These are phyloP conservation scores for Lanius ludovicianus DNA, from an alignment of 2,113 vertebrate species.

Conservation along the genomic window DNA sequence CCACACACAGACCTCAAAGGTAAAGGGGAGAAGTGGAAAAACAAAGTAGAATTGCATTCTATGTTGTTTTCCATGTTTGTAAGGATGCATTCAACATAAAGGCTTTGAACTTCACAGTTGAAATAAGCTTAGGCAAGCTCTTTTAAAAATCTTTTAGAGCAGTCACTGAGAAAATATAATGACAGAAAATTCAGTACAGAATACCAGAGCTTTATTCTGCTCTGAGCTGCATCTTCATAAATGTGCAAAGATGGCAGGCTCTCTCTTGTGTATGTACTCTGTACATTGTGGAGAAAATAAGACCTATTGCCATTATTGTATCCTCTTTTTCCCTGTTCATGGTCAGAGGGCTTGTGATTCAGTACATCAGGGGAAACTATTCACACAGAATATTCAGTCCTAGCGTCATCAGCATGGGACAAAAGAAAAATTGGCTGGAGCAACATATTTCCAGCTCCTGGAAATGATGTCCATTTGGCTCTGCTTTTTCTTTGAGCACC, in stretches of 20 bases:
- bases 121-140: not conserved
- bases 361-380: not conserved
- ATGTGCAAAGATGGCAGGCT: not conserved
- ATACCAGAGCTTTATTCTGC: not conserved
- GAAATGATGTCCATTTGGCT: not conserved
- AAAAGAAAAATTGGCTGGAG: not conserved
- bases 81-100: not conserved
- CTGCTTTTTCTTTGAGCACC: not conserved
- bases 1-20: not conserved
- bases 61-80: not conserved
- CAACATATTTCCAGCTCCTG: not conserved
- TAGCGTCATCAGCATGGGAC: not conserved
- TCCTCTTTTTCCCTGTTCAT: not conserved
- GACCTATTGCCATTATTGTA: not conserved
- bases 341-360: not conserved
- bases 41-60: constrained; percentile 2
- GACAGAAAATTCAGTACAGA: not conserved
- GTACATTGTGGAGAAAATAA: not conserved
- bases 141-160: not conserved
- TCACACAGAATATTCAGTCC: not conserved
- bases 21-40: not conserved
- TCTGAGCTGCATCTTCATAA: not conserved
- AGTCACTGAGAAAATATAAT: not conserved
- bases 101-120: not conserved
- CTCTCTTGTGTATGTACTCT: not conserved